Percentiles rank a stretch among this genome's conserved stretches.
Evolutionary conservation across 2,113 vertebrate genomes (phyloP).

Genomic region (Hemibates koningsi): DNA sequence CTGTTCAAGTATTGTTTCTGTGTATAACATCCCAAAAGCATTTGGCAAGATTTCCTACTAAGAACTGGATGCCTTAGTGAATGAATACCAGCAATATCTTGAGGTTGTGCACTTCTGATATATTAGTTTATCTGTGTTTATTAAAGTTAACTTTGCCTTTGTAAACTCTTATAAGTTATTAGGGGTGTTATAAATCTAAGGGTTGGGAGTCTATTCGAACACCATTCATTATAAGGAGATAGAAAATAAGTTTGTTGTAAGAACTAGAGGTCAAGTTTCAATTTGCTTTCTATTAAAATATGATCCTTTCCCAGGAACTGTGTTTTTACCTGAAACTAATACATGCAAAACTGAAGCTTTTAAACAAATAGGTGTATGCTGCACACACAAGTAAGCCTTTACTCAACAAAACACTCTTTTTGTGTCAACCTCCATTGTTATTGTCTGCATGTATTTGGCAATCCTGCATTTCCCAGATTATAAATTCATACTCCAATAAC

Average conservation of each 20-base stretch:
- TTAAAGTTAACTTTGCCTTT: not conserved
- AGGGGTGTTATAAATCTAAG: not conserved
- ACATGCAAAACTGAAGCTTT: not conserved
- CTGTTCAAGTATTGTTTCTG: not conserved
- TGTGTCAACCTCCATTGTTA: not conserved
- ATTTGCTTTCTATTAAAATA: not conserved
- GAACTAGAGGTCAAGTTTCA: not conserved
- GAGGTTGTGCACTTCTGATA: not conserved
- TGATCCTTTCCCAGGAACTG: not conserved
- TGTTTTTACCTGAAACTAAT: not conserved
- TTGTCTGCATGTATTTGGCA: slow-evolving; percentile 27
- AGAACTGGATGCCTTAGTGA: not conserved
- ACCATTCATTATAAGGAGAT: not conserved
- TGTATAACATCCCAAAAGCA: not conserved
- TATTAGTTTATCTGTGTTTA: not conserved
- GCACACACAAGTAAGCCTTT: not conserved
- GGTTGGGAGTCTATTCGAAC: not conserved
- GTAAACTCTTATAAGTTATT: not conserved
- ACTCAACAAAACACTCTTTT: not conserved
- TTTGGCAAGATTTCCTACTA: not conserved
- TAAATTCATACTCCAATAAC: slow-evolving; percentile 43
- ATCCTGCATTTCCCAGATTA: slow-evolving; percentile 24
- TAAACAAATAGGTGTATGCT: not conserved
- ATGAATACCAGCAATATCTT: not conserved
- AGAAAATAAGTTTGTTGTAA: not conserved